A percentile compares a stretch with the other conserved stretches of the same genome.
These are phyloP conservation scores for Phortica variegata DNA, from an alignment of 1,140 invertebrate genomes.

Conservation along the genomic window DNA sequence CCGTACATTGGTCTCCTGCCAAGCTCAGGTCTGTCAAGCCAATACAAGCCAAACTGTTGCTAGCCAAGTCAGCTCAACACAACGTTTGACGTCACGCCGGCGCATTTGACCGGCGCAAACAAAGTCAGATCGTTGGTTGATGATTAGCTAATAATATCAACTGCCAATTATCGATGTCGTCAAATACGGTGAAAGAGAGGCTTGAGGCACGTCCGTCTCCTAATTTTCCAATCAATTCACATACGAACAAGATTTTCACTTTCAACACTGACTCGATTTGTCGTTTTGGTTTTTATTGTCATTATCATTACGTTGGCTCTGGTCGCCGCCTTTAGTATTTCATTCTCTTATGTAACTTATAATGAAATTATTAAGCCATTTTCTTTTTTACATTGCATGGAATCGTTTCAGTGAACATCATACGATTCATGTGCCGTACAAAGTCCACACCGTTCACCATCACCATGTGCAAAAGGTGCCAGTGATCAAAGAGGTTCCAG, in stretches of 20 bases:
- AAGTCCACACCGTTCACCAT: constrained; percentile 68
- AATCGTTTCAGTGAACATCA: constrained; percentile 60
- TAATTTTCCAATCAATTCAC: neutral
- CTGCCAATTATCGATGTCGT: constrained; percentile 27
- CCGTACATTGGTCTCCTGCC: constrained; percentile 35
- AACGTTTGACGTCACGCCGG: too few species aligned
- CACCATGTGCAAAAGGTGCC: constrained; percentile 65
- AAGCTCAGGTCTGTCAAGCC: constrained; percentile 2
- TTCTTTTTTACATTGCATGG: neutral
- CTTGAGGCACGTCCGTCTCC: neutral
- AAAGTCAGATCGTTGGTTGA: too few species aligned
- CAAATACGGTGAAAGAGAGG: too few species aligned
- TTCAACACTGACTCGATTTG: constrained; percentile 17
- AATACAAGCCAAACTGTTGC: too few species aligned
- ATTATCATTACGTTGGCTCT: constrained; percentile 14
- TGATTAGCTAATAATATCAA: neutral
- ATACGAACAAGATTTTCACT: neutral
- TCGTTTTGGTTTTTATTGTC: constrained; percentile 16
- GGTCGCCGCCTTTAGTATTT: neutral
- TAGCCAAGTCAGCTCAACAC: too few species aligned
- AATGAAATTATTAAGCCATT: too few species aligned
- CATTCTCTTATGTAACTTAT: neutral
- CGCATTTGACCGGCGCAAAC: too few species aligned
- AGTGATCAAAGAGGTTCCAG: constrained; percentile 33
- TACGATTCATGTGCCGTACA: constrained; percentile 65